These are phyloP conservation scores for Entomobrya multifasciata DNA, from an alignment of 2,888 invertebrate genomes.

Conservation along the genomic window DNA sequence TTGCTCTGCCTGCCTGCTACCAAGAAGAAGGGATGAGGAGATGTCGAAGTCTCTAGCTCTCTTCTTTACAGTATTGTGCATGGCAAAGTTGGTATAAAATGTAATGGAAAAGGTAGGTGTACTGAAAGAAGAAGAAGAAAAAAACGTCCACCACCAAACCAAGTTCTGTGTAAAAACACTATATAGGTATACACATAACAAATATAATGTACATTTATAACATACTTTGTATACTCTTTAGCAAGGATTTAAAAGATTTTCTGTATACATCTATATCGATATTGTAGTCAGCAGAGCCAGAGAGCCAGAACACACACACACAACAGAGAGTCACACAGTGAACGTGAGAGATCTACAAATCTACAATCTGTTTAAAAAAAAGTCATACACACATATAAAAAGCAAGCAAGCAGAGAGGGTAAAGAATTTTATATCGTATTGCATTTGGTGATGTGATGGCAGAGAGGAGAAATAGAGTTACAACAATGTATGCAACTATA, in stretches of 20 bases:
- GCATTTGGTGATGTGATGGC: too few relatives aligned
- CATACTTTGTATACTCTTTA: too few relatives aligned
- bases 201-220: not conserved
- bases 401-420: not conserved
- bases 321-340: too few relatives aligned
- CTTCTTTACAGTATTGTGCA: not conserved
- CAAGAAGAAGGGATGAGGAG: conserved; percentile 2
- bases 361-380: too few relatives aligned
- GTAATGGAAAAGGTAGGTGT: conserved; percentile 25
- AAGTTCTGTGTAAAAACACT: not conserved
- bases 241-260: too few relatives aligned
- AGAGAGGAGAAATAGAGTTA: not conserved
- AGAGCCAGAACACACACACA: too few relatives aligned
- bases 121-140: not conserved
- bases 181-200: not conserved
- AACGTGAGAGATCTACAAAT: conserved; percentile 29
- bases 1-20: too few relatives aligned
- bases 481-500: not conserved
- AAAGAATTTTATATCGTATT: not conserved
- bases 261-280: too few relatives aligned
- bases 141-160: not conserved
- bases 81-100: not conserved
- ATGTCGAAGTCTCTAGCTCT: not conserved
- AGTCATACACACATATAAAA: not conserved
- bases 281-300: too few relatives aligned